A percentile compares a stretch with the other conserved stretches of the same genome.
Conservation (phyloP, 2,113 vertebrate species). For the Cisticola juncidis region DNA sequence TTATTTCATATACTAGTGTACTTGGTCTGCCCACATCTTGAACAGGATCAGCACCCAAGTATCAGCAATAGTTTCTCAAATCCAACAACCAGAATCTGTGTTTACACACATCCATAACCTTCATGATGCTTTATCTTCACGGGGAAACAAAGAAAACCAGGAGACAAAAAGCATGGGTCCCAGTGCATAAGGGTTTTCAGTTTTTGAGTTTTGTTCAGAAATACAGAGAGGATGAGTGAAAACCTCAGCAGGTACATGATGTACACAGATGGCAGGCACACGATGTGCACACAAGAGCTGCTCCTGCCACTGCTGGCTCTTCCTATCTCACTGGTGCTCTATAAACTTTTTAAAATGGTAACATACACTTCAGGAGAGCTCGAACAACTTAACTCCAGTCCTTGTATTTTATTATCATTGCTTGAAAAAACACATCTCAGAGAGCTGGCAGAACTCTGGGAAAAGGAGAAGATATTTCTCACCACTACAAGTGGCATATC, state of each 20-base stretch:
- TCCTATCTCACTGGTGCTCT: neutral
- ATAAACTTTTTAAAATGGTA: neutral
- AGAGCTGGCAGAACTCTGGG: neutral
- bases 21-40: neutral
- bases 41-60: neutral
- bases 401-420: fast-evolving
- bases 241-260: fast-evolving
- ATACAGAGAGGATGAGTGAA: neutral
- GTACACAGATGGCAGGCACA: neutral
- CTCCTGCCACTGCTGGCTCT: neutral
- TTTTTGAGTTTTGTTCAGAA: neutral
- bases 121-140: neutral
- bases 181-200: neutral
- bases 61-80: neutral
- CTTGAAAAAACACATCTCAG: neutral
- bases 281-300: neutral
- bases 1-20: neutral
- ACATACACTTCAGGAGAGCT: neutral
- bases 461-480: neutral
- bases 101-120: neutral
- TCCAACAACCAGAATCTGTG: neutral
- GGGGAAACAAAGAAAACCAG: neutral
- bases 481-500: neutral
- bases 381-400: neutral
- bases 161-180: neutral